phyloP scores from a whole-genome alignment of 2,797 vertebrate species.

The Pelodytes ibericus region DNA sequence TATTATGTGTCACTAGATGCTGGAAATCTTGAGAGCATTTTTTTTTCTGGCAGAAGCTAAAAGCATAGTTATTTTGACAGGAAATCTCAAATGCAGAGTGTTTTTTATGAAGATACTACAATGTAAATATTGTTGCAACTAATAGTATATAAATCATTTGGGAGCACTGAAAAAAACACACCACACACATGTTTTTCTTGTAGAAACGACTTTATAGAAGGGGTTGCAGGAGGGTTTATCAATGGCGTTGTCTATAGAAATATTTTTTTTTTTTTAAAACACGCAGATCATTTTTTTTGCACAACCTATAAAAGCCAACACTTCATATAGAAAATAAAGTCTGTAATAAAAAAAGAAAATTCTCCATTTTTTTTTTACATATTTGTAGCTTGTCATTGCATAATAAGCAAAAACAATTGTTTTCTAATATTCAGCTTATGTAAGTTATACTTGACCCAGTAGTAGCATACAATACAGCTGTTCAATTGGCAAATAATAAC shows the following conservation, averaged over 20 bases:
- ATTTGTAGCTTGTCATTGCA: too few species aligned
- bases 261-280: neutral
- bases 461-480: too few species aligned
- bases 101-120: slow-evolving; percentile 46
- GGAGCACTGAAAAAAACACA: slow-evolving; percentile 26
- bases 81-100: slow-evolving; percentile 49
- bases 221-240: slow-evolving; percentile 15
- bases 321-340: too few species aligned
- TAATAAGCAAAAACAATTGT: too few species aligned
- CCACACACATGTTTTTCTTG: slow-evolving; percentile 42
- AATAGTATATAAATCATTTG: slow-evolving; percentile 49
- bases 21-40: slow-evolving; percentile 62
- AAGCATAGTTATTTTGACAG: slow-evolving; percentile 57
- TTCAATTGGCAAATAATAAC: too few species aligned
- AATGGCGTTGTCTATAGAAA: slow-evolving; percentile 16
- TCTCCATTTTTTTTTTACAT: too few species aligned
- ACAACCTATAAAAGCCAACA: neutral
- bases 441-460: too few species aligned
- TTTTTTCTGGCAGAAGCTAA: slow-evolving; percentile 63
- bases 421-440: too few species aligned
- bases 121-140: slow-evolving; percentile 52
- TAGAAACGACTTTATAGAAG: slow-evolving; percentile 37
- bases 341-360: too few species aligned
- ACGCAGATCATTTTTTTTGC: neutral
- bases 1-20: slow-evolving; percentile 59